phyloP scores from a whole-genome alignment of 2,113 vertebrate genomes.

The Noturus placidus region DNA sequence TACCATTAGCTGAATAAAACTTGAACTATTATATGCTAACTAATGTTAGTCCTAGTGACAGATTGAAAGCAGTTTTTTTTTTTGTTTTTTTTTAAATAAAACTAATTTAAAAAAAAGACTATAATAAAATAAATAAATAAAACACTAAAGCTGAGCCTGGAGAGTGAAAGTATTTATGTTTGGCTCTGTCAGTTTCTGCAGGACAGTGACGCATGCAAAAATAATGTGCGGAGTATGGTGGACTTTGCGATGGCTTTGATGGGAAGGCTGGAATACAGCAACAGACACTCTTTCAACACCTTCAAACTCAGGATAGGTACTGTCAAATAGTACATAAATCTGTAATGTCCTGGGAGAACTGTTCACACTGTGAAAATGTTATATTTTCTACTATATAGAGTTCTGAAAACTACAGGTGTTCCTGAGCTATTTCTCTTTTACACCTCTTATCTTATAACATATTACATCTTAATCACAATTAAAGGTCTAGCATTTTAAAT shows the following conservation, averaged over 20 bases:
- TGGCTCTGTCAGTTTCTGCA: constrained; percentile 58
- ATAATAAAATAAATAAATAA: neutral
- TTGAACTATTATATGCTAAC: too few species aligned
- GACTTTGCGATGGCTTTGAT: constrained; percentile 85
- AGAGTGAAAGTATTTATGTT: neutral
- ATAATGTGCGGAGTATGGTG: constrained; percentile 82
- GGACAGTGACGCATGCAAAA: constrained; percentile 75
- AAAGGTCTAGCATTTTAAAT: neutral
- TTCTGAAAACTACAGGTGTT: neutral
- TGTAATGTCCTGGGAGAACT: neutral
- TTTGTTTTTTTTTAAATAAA: neutral
- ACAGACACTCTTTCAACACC: constrained; percentile 87
- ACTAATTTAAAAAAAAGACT: neutral
- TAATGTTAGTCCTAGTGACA: too few species aligned
- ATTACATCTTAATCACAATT: neutral
- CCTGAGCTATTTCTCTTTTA: neutral
- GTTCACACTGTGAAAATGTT: neutral
- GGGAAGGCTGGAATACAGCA: constrained; percentile 79
- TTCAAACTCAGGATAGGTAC: constrained; percentile 87
- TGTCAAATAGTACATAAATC: constrained; percentile 10
- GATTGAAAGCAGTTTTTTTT: too few species aligned
- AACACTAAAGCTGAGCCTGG: neutral
- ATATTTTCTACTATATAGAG: neutral
- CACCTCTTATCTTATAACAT: too few species aligned
- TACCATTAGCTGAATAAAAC: neutral